These are phyloP conservation scores for Melanostigma gelatinosum DNA, from an alignment of 2,113 vertebrate genomes.

Conservation along the genomic window DNA sequence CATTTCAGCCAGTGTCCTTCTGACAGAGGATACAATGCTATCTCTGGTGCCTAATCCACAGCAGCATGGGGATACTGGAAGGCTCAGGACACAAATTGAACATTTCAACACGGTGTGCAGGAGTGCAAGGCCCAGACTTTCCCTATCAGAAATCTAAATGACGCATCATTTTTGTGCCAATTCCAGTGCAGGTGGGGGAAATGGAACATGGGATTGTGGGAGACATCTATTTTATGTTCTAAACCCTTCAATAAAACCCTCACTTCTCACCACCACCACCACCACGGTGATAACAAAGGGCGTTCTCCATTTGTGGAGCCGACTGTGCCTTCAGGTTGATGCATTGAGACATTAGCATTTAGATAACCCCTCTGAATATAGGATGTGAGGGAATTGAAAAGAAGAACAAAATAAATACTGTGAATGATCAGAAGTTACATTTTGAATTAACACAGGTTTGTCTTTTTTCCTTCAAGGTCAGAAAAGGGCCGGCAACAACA, in stretches of 20 bases:
- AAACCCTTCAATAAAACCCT: constrained; percentile 70
- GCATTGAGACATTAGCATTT: constrained; percentile 85
- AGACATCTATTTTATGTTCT: constrained; percentile 66
- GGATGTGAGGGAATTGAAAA: constrained; percentile 74
- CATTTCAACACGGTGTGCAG: constrained; percentile 52
- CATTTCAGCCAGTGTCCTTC: constrained; percentile 24
- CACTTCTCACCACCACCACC: constrained; percentile 31
- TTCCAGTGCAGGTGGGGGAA: constrained; percentile 46
- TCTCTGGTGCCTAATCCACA: constrained; percentile 53
- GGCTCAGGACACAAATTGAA: constrained; percentile 68
- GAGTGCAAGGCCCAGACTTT: constrained; percentile 44
- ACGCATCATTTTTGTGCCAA: constrained; percentile 56
- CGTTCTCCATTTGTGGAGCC: constrained; percentile 56
- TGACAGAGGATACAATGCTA: constrained; percentile 54
- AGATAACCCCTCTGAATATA: constrained; percentile 81
- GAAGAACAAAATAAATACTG: constrained; percentile 73
- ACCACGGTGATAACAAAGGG: constrained; percentile 69
- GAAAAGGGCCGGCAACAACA: not conserved
- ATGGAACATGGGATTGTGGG: constrained; percentile 55
- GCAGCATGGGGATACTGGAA: constrained; percentile 45
- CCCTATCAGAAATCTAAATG: constrained; percentile 68
- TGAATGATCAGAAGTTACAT: constrained; percentile 75
- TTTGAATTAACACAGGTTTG: constrained; percentile 72
- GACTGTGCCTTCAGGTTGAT: constrained; percentile 69
- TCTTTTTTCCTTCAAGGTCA: constrained; percentile 44